Evolutionary conservation across 2,888 invertebrate species (phyloP), one percentile per base, ranked within the genome.

Genomic region (Hemicrepidius hirtus): DNA sequence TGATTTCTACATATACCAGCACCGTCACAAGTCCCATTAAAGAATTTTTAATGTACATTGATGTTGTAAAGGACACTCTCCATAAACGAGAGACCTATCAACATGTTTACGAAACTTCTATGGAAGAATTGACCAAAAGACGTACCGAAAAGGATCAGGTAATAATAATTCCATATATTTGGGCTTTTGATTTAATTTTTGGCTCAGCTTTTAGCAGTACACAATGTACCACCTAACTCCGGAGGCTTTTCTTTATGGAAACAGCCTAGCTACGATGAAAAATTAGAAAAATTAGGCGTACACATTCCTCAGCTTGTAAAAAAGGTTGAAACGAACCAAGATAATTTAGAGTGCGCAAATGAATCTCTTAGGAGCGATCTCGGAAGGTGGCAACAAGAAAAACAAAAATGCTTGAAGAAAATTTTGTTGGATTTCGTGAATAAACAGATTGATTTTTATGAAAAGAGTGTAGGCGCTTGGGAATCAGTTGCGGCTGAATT

Each of bases 351-450:
- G 82, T 91, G 91, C 80, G 91, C 92, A 0, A 92, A 92, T 82
- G 91, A 92, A 81, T 91, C 92, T 81, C 84, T 93, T 28, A 87
- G 91, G 62, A 91, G 92, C 46, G 93, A 93, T 82, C 84, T 92
- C 72, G 90, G 91, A 63, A 87, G 92, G 69, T 93, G 93, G 93
- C 90, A 91, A 76, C 81, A 86, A 35, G 92, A 91, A 77, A 93
- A 92, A 80, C 89, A 89, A 71, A 85, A 88, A 35, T 92, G 92
- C 83, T 83, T 93, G 62, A 91, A 91, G 81, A 88, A 88, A 74
- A 88, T 92, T 79, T 86, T 93, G 12, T 84, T 90, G 32, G 87
- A 88, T 75, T 89, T 91, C 86, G 91, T 92, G 9, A 90, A 91
- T 78, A 88, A 90, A 80, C 91, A 93, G 81, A 91, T 92, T 53